phyloP scores from a whole-genome alignment of 2,113 vertebrate species.

The Alosa alosa region DNA sequence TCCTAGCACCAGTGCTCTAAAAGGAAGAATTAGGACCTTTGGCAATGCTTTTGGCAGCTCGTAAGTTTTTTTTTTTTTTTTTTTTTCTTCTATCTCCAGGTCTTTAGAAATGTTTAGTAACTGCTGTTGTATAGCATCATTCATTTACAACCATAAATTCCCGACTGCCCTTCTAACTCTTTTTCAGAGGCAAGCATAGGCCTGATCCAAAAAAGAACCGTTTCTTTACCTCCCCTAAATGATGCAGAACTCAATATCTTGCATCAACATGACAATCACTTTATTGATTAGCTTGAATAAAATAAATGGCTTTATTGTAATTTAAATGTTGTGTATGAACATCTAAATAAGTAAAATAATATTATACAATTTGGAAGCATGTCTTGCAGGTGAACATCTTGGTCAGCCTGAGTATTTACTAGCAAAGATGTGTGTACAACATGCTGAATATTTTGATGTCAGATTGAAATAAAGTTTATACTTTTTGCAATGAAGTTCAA shows the following conservation, averaged over 20 bases:
- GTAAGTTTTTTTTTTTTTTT: conserved; percentile 59
- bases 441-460: background rate
- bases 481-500: background rate
- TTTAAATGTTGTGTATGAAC: background rate
- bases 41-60: conserved; percentile 36
- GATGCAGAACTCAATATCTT: conserved; percentile 27
- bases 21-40: conserved; percentile 55
- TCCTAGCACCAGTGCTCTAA: conserved; percentile 54
- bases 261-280: background rate
- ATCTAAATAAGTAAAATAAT: background rate
- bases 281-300: background rate
- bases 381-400: background rate
- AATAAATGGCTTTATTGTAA: background rate
- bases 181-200: conserved; percentile 52
- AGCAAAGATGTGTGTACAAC: background rate
- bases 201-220: conserved; percentile 50
- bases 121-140: background rate
- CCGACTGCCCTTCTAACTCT: background rate
- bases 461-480: background rate
- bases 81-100: background rate
- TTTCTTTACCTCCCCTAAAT: conserved; percentile 71
- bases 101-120: background rate
- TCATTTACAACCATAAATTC: background rate
- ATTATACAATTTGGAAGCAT: background rate
- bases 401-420: background rate